phyloP scores from a whole-genome alignment of 2,888 invertebrate species.

The Rutpela maculata region DNA sequence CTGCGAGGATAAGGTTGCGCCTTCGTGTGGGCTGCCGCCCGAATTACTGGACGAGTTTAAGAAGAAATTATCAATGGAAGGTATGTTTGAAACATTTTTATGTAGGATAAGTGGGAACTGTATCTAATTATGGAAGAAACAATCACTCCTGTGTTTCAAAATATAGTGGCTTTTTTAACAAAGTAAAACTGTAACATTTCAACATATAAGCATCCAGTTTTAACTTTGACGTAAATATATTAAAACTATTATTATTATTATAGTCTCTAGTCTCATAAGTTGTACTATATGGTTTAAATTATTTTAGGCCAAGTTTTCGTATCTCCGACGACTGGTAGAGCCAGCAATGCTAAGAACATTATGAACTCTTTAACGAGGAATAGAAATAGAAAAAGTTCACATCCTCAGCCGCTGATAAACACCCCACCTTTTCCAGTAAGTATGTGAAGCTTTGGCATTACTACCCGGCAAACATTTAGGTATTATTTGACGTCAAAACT shows the following conservation, averaged over 20 bases:
- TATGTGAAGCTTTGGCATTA: constrained; percentile 15
- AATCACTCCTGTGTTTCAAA: too few species aligned
- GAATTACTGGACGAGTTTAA: constrained; percentile 90
- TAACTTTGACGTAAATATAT: too few species aligned
- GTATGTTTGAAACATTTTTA: constrained; percentile 61
- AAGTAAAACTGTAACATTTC: too few species aligned
- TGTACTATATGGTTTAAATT: not conserved
- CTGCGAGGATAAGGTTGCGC: constrained; percentile 93
- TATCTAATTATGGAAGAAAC: too few species aligned
- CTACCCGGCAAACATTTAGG: not conserved
- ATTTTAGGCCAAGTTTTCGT: constrained; percentile 63
- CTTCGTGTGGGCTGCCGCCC: constrained; percentile 93
- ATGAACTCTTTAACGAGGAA: constrained; percentile 72
- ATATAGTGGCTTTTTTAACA: too few species aligned
- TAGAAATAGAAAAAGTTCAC: constrained; percentile 75
- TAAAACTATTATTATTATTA: too few species aligned
- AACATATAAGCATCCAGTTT: too few species aligned
- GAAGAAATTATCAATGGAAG: constrained; percentile 82
- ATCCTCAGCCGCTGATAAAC: constrained; percentile 77
- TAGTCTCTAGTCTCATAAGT: too few species aligned
- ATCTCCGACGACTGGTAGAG: constrained; percentile 74
- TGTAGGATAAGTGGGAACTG: too few species aligned
- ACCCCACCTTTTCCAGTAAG: constrained; percentile 78
- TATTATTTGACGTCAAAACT: too few species aligned
- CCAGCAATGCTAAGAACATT: constrained; percentile 71